Base-by-base conservation (phyloP, 2,113 vertebrate genomes). In the Galbula dea region DNA sequence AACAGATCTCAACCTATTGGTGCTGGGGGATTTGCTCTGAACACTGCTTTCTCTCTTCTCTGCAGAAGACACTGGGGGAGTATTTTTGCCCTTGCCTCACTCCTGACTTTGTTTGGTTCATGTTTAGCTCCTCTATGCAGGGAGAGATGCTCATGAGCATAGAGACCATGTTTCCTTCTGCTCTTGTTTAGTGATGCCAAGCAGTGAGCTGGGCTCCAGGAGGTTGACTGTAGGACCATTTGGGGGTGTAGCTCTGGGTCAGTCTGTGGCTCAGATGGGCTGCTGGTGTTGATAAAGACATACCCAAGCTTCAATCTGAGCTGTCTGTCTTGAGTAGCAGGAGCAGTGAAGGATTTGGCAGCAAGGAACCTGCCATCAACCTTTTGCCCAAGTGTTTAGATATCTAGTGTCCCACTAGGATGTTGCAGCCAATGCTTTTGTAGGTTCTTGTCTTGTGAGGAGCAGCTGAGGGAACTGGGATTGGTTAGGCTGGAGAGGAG, bases 401-500 rank as follows among this genome's bases (percentile, higher is more conserved):
- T n/a, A n/a, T n/a, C 45, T 39, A 22, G 45, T 45, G 6, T 57
- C 48, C 29, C 13, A 0, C 22, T 6, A 9, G 37, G 24, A 7
- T 32, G 23, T 11, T 63, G 77, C 54, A 39, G 41, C 68, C 0
- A 0, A 9, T 3, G 14, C 52, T 62, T 3, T 22, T 12, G 41
- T 16, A 30, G 78, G 82, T 32, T 48, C 21, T 41, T 52, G 41
- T 43, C 41, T 43, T 43, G 11, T 43, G 41, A 43, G 41, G 41
- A 43, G 41, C 41, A 43, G 41, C 41, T 43, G 41, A 43, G 41
- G 41, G 41, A 43, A 43, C 41, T 43, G 41, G 41, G 41, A 15
- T 11, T 43, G 41, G 41, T 43, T 43, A 43, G 41, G 11, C 41
- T 43, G 41, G 41, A 43, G 41, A n/a, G n/a, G n/a, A n/a, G n/a